Conservation (phyloP, 2,113 vertebrate genomes). For the Hyperopisus bebe region DNA sequence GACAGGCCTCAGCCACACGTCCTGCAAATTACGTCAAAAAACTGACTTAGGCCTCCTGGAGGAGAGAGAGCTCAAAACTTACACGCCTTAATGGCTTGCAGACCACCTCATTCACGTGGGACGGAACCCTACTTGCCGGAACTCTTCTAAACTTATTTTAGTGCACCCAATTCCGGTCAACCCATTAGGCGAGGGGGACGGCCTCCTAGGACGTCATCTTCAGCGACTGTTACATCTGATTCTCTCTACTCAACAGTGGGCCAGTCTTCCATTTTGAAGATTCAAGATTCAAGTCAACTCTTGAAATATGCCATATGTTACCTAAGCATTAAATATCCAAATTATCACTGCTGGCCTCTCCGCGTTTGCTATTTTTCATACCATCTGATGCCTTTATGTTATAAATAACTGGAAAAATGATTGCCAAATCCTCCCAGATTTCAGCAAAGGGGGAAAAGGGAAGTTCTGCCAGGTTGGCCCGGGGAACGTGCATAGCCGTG, state of each 20-base stretch:
- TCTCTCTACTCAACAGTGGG: background rate
- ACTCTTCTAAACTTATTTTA: background rate
- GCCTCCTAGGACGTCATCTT: background rate
- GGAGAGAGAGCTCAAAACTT: background rate
- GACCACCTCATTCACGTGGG: background rate
- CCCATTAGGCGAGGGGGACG: background rate
- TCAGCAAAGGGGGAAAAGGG: conserved; percentile 32
- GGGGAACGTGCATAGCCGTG: background rate
- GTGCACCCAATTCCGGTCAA: background rate
- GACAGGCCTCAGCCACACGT: background rate
- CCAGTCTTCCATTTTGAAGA: background rate
- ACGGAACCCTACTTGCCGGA: background rate
- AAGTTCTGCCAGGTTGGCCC: conserved; percentile 33
- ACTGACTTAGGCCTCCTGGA: background rate
- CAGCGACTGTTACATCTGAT: background rate
- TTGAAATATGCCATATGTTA: background rate
- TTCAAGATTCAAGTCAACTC: background rate
- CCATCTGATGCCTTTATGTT: background rate
- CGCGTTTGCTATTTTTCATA: background rate
- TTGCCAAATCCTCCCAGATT: background rate
- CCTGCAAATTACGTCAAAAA: background rate
- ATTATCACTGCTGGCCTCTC: background rate
- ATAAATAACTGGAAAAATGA: conserved; percentile 7
- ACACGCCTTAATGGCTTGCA: background rate
- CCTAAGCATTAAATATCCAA: background rate